These are phyloP conservation scores for Hapalemur alaotrensis DNA, from an alignment of 2,797 vertebrate species.

Conservation along the genomic window DNA sequence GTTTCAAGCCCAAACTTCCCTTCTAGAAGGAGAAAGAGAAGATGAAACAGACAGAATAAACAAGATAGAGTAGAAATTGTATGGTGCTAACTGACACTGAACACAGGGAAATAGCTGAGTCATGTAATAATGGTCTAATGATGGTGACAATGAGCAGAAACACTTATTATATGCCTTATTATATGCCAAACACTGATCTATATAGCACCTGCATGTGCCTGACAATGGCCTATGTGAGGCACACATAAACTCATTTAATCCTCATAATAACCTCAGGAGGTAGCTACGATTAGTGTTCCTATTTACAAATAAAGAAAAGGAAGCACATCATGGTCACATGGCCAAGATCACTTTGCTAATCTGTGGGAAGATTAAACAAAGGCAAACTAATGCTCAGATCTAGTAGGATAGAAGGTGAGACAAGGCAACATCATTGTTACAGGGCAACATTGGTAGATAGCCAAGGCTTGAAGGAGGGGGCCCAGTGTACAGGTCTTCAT, in stretches of 20 bases:
- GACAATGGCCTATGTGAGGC: not conserved
- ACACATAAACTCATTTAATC: not conserved
- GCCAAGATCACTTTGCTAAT: not conserved
- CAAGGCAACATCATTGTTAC: not conserved
- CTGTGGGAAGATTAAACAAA: not conserved
- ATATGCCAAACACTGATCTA: not conserved
- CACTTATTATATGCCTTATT: not conserved
- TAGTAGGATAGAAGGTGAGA: not conserved
- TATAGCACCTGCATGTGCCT: not conserved
- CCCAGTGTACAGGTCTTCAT: not conserved
- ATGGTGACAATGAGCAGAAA: not conserved
- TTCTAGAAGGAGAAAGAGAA: constrained; percentile 32
- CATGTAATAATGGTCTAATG: not conserved
- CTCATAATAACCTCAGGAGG: not conserved
- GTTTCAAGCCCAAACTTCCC: not conserved
- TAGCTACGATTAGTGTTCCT: not conserved
- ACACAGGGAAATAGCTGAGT: not conserved
- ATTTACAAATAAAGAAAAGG: not conserved
- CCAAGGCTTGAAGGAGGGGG: not conserved
- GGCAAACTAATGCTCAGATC: not conserved
- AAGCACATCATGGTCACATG: not conserved
- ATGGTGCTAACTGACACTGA: not conserved
- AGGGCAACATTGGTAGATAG: not conserved
- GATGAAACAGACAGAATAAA: not conserved
- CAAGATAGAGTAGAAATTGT: not conserved